Evolutionary conservation across 2,888 invertebrate genomes (phyloP).

Genomic region (Philereme vetulata): DNA sequence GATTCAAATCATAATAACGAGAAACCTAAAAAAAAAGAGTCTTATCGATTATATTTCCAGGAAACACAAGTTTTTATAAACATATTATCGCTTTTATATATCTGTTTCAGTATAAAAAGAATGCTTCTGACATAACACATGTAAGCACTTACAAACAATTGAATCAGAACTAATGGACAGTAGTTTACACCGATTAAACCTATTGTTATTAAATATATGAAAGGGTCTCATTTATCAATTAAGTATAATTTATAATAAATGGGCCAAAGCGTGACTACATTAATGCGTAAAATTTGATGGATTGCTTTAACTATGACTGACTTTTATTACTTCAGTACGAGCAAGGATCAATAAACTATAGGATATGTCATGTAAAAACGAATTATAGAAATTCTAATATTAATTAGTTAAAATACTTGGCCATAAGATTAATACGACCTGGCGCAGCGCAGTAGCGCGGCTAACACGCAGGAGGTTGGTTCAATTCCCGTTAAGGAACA

Average conservation of each 20-base stretch:
- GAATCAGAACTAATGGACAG: slow-evolving; percentile 12
- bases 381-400: too few relatives aligned
- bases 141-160: not conserved
- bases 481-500: too few relatives aligned
- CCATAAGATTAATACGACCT: too few relatives aligned
- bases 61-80: too few relatives aligned
- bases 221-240: slow-evolving; percentile 54
- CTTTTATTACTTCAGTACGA: slow-evolving; percentile 25
- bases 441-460: too few relatives aligned
- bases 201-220: slow-evolving; percentile 22
- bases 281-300: slow-evolving; percentile 72
- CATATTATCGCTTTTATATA: too few relatives aligned
- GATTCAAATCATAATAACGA: too few relatives aligned
- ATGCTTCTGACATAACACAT: not conserved
- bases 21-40: too few relatives aligned
- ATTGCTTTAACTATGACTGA: slow-evolving; percentile 48
- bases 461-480: too few relatives aligned
- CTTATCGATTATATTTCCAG: too few relatives aligned
- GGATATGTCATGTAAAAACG: not conserved
- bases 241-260: slow-evolving; percentile 74
- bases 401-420: too few relatives aligned
- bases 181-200: slow-evolving; percentile 14
- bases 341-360: slow-evolving; percentile 10
- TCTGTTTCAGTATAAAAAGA: too few relatives aligned
- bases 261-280: slow-evolving; percentile 54